Base-by-base conservation (phyloP, 2,797 vertebrate genomes). In the Lithobates pipiens region DNA sequence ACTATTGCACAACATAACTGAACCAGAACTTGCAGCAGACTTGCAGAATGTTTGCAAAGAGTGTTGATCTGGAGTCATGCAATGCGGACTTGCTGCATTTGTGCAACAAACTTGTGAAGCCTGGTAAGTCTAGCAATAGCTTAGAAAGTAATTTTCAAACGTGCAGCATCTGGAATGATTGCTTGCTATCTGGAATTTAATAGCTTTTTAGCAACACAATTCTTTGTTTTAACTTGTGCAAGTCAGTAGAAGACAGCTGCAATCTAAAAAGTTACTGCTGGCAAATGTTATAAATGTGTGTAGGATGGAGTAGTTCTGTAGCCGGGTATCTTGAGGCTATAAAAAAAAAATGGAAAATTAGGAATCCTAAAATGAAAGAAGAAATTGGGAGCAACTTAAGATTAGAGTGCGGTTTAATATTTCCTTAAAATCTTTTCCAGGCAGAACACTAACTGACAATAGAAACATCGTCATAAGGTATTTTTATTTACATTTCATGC, bases 361-460 rank as follows among this genome's bases (percentile, higher is more conserved):
- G n/a, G 54, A 23, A n/a, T 61, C 21, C 54, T 61, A 23, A 61
- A 61, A 61, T 23, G 21, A 23, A 61, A 61, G 50, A 61, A 23
- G 54, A 61, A 61, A 61, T 23, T 23, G 54, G 54, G 54, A 61
- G 54, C 54, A 61, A 61, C 54, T 32, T 42, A 46, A 25, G 67
- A 27, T 54, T 72, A 61, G n/a, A 72, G 69, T 9, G 21, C 3
- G 23, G 54, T 21, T 25, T 9, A 71, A 80, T 57, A 72, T 71
- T 71, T 81, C 36, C 36, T 57, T 36, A 73, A 65, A 74, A 63
- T 74, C 50, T 70, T 80, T 57, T 39, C 27, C 79, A 50, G 25
- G 54, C 50, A 72, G n/a, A 42, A 80, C 46, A 5, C 34, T 23
- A 29, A 29, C 23, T 65, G 23, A 82, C 80, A 65, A 63, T 61